phyloP scores from a whole-genome alignment of 2,113 vertebrate species.

The Micronycteris hirsuta region DNA sequence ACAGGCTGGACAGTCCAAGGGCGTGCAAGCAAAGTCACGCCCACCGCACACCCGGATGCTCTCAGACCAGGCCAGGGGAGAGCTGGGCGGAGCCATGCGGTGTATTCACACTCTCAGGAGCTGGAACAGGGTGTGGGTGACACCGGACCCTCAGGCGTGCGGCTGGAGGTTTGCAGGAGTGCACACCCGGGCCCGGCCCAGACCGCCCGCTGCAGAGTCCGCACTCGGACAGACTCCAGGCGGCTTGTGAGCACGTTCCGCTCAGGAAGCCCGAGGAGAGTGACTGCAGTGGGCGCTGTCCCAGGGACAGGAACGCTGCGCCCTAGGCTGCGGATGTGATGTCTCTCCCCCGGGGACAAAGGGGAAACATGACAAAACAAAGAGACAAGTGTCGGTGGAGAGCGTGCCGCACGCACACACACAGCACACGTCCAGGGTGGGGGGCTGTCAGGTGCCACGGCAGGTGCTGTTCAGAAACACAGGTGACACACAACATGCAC shows the following conservation, averaged over 20 bases:
- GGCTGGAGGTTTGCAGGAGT: accelerated
- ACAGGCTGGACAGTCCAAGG: background rate
- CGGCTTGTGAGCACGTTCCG: accelerated
- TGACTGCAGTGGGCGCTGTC: accelerated
- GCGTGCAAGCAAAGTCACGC: accelerated
- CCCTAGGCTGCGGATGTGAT: accelerated
- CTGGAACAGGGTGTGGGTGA: accelerated
- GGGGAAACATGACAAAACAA: too few relatives aligned
- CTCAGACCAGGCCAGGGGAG: background rate
- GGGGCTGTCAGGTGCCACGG: accelerated
- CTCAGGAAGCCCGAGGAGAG: accelerated
- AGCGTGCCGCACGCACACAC: too few relatives aligned
- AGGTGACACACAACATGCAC: background rate
- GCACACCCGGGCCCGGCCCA: accelerated
- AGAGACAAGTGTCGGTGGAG: too few relatives aligned
- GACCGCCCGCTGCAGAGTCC: accelerated
- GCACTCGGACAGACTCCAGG: accelerated
- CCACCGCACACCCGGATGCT: accelerated
- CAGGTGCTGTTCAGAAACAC: background rate
- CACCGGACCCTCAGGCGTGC: accelerated
- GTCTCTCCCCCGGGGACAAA: background rate
- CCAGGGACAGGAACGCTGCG: accelerated
- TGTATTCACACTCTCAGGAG: accelerated
- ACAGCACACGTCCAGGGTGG: too few relatives aligned
- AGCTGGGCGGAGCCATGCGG: accelerated